phyloP scores from a whole-genome alignment of 2,113 vertebrate species.

The Anthoscopus minutus region DNA sequence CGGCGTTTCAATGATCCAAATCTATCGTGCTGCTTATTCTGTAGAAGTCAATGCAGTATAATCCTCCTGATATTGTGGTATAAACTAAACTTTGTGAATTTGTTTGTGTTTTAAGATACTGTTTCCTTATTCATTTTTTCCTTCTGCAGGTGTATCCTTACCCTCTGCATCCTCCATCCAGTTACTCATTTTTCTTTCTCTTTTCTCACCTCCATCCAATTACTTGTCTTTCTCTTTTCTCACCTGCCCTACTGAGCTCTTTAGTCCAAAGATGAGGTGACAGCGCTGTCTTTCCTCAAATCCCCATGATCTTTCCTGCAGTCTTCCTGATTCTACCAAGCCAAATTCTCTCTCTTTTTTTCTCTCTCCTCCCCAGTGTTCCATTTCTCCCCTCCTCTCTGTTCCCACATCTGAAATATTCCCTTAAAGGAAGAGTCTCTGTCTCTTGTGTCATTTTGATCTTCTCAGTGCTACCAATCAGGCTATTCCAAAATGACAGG shows the following conservation, averaged over 20 bases:
- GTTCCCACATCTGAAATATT: neutral
- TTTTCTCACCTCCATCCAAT: neutral
- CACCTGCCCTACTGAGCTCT: neutral
- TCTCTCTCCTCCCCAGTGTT: neutral
- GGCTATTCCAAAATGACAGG: slow-evolving; percentile 34
- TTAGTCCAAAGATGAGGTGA: neutral
- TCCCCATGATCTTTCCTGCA: neutral
- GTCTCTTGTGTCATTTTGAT: slow-evolving; percentile 42
- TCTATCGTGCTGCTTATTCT: neutral
- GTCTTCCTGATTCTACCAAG: neutral
- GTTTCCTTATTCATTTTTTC: neutral
- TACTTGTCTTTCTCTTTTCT: neutral
- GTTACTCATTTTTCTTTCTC: neutral
- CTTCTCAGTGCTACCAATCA: neutral
- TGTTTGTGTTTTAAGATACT: neutral
- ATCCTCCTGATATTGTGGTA: neutral
- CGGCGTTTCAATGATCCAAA: neutral
- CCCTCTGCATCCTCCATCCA: neutral
- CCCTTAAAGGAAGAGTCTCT: slow-evolving; percentile 22
- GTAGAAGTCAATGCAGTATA: neutral
- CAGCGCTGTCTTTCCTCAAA: neutral
- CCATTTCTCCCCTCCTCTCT: neutral
- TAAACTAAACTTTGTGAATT: neutral
- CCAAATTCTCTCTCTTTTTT: neutral
- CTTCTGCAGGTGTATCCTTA: neutral